Evolutionary conservation across 2,113 vertebrate species (phyloP).

Genomic region (Casuarius casuarius): DNA sequence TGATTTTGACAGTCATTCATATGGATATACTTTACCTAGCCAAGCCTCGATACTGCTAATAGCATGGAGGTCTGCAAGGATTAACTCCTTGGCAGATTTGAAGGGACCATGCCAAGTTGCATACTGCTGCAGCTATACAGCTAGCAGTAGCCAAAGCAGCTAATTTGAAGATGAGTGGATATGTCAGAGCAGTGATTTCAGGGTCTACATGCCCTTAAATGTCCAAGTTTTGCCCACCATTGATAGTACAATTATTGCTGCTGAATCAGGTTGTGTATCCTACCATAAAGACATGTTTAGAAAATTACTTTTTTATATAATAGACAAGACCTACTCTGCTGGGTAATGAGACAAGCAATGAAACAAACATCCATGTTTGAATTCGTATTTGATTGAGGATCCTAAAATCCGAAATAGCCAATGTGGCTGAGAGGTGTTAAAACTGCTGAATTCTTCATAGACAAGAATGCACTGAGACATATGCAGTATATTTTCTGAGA

Average conservation of each 20-base stretch:
- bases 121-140: not conserved
- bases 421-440: not conserved
- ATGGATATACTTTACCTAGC: not conserved
- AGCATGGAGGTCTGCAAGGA: constrained; percentile 8
- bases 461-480: not conserved
- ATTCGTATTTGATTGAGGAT: not conserved
- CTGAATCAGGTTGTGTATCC: not conserved
- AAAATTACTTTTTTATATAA: not conserved
- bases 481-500: not conserved
- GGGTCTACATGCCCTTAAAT: not conserved
- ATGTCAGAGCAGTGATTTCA: not conserved
- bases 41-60: not conserved
- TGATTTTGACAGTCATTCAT: not conserved
- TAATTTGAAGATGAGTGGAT: not conserved
- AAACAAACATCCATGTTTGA: not conserved
- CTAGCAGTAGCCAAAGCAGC: not conserved
- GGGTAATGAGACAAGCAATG: not conserved
- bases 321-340: not conserved
- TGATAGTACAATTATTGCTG: not conserved
- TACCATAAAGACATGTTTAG: not conserved
- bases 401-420: not conserved
- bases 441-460: not conserved
- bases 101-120: not conserved
- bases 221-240: not conserved
- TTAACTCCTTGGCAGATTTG: not conserved